Conservation (phyloP, 2,113 vertebrate genomes). For the Todiramphus chloris region DNA sequence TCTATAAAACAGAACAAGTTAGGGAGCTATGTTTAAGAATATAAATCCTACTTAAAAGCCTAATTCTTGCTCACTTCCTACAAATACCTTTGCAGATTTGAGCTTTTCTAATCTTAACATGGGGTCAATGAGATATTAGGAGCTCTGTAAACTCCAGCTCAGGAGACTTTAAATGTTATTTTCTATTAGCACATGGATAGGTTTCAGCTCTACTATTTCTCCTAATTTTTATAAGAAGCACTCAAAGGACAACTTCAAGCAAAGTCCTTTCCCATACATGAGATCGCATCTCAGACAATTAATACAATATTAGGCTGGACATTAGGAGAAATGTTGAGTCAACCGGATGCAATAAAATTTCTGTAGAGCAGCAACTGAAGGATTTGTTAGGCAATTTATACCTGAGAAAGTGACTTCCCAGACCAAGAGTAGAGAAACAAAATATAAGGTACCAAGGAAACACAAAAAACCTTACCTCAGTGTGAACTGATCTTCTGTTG, state of each 20-base stretch:
- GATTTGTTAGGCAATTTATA: not conserved
- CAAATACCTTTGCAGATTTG: not conserved
- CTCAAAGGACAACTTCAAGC: not conserved
- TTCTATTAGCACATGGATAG: not conserved
- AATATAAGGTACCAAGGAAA: not conserved
- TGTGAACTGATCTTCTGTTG: constrained; percentile 85
- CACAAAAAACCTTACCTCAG: constrained; percentile 79
- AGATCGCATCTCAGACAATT: not conserved
- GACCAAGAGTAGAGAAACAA: not conserved
- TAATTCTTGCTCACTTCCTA: not conserved
- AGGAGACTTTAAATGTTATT: not conserved
- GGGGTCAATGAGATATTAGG: not conserved
- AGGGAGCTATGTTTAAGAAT: not conserved
- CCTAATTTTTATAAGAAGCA: not conserved
- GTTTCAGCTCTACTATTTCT: not conserved
- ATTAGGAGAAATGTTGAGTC: not conserved
- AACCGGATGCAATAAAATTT: not conserved
- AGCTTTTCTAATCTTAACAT: not conserved
- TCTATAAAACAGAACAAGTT: not conserved
- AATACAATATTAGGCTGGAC: not conserved
- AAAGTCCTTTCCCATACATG: not conserved
- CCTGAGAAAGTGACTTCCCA: not conserved
- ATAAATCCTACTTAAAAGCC: not conserved
- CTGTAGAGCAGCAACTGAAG: not conserved
- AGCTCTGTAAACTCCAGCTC: not conserved